Evolutionary conservation across 2,797 vertebrate genomes (phyloP), one percentile per base, ranked within the genome.

Genomic region (Catharus ustulatus): DNA sequence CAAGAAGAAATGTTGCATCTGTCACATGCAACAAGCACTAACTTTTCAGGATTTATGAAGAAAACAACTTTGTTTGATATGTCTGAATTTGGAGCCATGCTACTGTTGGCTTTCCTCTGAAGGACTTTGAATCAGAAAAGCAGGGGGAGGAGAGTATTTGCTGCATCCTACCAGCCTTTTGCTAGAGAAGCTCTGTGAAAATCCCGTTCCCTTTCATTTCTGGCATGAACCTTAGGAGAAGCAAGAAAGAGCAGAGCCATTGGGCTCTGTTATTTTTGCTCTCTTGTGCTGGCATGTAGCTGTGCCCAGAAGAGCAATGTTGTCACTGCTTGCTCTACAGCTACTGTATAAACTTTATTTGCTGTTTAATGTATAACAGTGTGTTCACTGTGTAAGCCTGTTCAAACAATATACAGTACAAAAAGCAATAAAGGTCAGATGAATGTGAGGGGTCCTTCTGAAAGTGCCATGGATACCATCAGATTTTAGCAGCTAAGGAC

Each of bases 281-380:
- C 19, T 63, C 49, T 59, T 57, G 16, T 27, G 34, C 63, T 83
- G 89, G 46, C 23, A 40, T 40, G 36, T 30, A 63, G 49, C 26
- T 73, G 46, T 87, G 58, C 48, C 34, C 67, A 59, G 62, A 81
- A 82, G 19, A 91, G 32, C 51, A 61, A 17, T 17, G 62, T 45
- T 90, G 68, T 67, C 62, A 59, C 48, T 87, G 71, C 82, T 87
- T 84, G 52, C 15, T 83, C 46, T 90, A 38, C 63, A 68, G 71
- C 30, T 71, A 67, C 84, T 67, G 27, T 74, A 86, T 49, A 36
- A 77, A 74, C 45, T 84, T 62, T 57, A 55, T 96, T 92, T 94
- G 54, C 74, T 95, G 81, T 91, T 94, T 91, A 94, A 95, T 94
- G 36, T 92, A 29, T 87, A 92, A 94, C 84, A 80, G 51, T 29